Evolutionary conservation across 2,113 vertebrate genomes (phyloP), one percentile per base, ranked within the genome.

Genomic region (Mobula birostris): DNA sequence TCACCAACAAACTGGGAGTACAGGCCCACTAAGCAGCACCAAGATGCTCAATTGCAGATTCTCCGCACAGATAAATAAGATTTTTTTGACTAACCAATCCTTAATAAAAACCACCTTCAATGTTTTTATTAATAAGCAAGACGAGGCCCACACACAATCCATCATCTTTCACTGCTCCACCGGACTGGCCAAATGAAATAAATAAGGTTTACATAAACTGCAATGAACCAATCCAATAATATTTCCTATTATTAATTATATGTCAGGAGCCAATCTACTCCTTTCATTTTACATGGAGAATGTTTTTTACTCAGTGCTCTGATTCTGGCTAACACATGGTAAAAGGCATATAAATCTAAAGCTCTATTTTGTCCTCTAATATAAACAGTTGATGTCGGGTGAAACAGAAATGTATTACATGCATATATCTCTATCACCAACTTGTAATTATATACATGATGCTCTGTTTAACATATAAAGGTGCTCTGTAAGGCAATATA

Each of bases 111-210:
- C 17, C 17, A 6, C 24, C 24, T 83, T 21, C 40, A 56, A 48
- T 83, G 17, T 24, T 83, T 80, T 83, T 83, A 56, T 83, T 83
- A 56, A 83, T 83, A 83, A 83, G 80, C 36, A 83, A 83, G 36
- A 24, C 80, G 19, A 83, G 19, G 80, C 40, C 80, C 40, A 40
- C 80, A 56, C 15, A 11, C 36, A 36, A 83, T 56, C 80, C 40
- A 83, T 78, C 76, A 78, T 56, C 36, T 83, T 83, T 83, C 80
- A 83, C 5, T 83, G 80, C 40, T 48, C 40, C 24, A 32, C 15
- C 14, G 7, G 79, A 48, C 11, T 36, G 14, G 0, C 9, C 14
- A 40, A 80, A 83, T 56, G 56, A 48, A 48, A 48, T 48, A 83
- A 83, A 56, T 83, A 83, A 48, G 80, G 8, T 56, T 83, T 24